Percentiles rank a stretch among this genome's conserved stretches.
phyloP scores from a whole-genome alignment of 2,797 vertebrate species.

The Enteromius trimaculatus region DNA sequence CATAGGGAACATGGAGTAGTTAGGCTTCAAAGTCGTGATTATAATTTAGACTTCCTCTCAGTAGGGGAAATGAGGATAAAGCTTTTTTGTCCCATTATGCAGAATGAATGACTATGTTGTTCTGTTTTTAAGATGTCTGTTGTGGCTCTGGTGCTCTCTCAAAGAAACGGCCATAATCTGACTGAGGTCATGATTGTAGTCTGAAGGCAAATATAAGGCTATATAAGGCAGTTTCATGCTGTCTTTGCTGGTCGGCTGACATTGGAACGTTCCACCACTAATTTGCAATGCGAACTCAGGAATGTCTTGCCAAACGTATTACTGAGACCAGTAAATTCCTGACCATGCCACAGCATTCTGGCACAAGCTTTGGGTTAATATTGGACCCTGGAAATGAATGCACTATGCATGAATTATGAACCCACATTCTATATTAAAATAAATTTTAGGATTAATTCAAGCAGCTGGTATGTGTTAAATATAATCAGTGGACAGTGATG shows the following conservation, averaged over 20 bases:
- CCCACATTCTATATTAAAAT: slow-evolving; percentile 55
- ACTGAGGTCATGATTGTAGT: slow-evolving; percentile 18
- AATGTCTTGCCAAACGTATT: slow-evolving; percentile 40
- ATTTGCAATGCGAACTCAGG: slow-evolving; percentile 49
- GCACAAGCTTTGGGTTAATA: slow-evolving; percentile 48
- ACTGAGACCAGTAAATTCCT: slow-evolving; percentile 16
- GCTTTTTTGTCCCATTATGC: slow-evolving; percentile 79
- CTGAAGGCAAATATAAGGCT: slow-evolving; percentile 17
- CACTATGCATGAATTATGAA: slow-evolving; percentile 56
- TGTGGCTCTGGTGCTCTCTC: slow-evolving; percentile 62
- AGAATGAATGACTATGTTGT: slow-evolving; percentile 81
- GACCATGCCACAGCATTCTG: slow-evolving; percentile 43
- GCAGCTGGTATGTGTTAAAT: slow-evolving; percentile 41
- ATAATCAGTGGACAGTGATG: slow-evolving; percentile 57
- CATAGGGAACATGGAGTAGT: slow-evolving; percentile 74
- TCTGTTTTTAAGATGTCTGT: slow-evolving; percentile 79
- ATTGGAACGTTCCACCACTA: slow-evolving; percentile 43
- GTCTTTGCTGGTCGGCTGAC: slow-evolving; percentile 30
- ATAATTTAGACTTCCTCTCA: slow-evolving; percentile 75
- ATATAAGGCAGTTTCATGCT: slow-evolving; percentile 22
- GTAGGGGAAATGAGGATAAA: slow-evolving; percentile 77
- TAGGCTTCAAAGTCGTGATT: slow-evolving; percentile 74
- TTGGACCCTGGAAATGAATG: slow-evolving; percentile 44
- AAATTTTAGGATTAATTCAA: slow-evolving; percentile 41
- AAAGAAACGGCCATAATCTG: slow-evolving; percentile 4